These are phyloP conservation scores for Campoletis raptor DNA, from an alignment of 2,888 invertebrate genomes.

Conservation along the genomic window DNA sequence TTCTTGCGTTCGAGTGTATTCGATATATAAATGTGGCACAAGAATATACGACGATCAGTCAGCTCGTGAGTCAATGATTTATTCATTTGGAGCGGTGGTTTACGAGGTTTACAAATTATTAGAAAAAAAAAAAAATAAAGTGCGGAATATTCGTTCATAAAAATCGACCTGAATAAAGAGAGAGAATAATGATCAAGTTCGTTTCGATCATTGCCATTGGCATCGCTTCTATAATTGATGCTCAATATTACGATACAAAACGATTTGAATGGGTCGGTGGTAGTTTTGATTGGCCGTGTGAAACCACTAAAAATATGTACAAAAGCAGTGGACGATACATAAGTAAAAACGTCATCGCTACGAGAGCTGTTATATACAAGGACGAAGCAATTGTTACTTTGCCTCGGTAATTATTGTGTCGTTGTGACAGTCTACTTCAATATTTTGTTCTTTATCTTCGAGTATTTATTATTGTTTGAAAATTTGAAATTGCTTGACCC, in stretches of 20 bases:
- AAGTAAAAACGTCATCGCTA: conserved; percentile 87
- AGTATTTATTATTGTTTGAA: not conserved
- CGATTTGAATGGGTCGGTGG: conserved; percentile 84
- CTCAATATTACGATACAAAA: conserved; percentile 75
- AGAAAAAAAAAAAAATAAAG: conserved; percentile 13
- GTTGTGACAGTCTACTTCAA: not conserved
- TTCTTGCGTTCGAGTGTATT: conserved; percentile 27
- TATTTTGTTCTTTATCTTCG: not conserved
- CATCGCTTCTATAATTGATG: conserved; percentile 63
- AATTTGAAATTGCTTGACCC: not conserved
- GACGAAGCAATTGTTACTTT: conserved; percentile 87
- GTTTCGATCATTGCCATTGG: conserved; percentile 65
- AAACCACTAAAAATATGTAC: conserved; percentile 87
- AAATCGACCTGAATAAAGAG: conserved; percentile 32
- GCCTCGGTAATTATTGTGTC: conserved; percentile 84
- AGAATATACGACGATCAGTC: conserved; percentile 59
- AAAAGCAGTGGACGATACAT: conserved; percentile 87
- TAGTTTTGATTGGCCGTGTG: conserved; percentile 86
- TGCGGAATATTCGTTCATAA: not conserved
- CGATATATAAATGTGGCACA: conserved; percentile 69
- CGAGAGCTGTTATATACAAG: conserved; percentile 87
- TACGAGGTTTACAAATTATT: not conserved
- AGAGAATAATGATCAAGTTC: conserved; percentile 64
- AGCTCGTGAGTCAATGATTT: conserved; percentile 38
- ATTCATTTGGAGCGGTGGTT: conserved; percentile 20